Percentiles rank a stretch among this genome's conserved stretches.
Evolutionary conservation across 2,113 vertebrate species (phyloP).

Genomic region (Epinephelus lanceolatus): DNA sequence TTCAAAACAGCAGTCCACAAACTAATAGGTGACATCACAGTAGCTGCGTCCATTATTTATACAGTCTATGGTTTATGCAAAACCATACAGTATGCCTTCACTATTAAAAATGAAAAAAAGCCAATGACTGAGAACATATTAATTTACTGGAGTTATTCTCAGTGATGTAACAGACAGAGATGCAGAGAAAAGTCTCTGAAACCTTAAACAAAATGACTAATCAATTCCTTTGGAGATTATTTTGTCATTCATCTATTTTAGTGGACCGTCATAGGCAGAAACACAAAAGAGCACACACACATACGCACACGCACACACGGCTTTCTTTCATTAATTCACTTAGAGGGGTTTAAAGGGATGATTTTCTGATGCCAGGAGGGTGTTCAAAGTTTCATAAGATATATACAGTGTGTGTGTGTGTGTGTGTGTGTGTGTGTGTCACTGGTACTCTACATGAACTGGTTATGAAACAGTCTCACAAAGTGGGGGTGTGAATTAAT

Average conservation of each 20-base stretch:
- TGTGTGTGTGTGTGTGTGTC: constrained; percentile 6
- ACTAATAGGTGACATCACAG: too few species aligned
- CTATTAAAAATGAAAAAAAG: too few species aligned
- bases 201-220: not conserved
- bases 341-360: constrained; percentile 28
- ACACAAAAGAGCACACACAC: constrained; percentile 15
- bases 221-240: not conserved
- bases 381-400: constrained; percentile 49
- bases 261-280: not conserved
- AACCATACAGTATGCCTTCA: too few species aligned
- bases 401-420: constrained; percentile 15
- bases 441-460: constrained; percentile 46
- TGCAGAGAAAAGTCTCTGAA: not conserved
- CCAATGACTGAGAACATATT: too few species aligned
- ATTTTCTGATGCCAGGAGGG: constrained; percentile 32
- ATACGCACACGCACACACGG: not conserved
- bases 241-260: constrained; percentile 25
- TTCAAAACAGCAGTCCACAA: too few species aligned
- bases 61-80: too few species aligned
- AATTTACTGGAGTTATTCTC: too few species aligned
- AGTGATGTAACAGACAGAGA: not conserved
- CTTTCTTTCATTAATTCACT: constrained; percentile 35
- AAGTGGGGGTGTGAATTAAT: constrained; percentile 66
- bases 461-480: constrained; percentile 55
- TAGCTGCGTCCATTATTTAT: too few species aligned